phyloP scores from a whole-genome alignment of 2,113 vertebrate species.

The Rhea americana region DNA sequence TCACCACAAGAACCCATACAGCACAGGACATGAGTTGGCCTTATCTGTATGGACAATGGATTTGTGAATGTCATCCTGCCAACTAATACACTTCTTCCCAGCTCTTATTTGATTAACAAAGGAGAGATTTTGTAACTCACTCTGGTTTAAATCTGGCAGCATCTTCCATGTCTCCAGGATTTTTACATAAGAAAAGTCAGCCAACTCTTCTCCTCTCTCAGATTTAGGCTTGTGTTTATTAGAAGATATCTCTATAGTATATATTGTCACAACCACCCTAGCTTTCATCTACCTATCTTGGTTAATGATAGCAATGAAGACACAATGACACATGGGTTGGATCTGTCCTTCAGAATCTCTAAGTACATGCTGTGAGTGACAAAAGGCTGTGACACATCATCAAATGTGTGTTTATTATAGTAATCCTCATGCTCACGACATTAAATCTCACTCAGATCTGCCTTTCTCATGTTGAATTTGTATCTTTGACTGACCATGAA shows the following conservation, averaged over 20 bases:
- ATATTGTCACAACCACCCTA: not conserved
- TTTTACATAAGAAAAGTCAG: not conserved
- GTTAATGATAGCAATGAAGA: not conserved
- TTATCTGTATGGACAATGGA: not conserved
- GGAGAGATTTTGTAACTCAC: not conserved
- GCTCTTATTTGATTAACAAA: fast-evolving
- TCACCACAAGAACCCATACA: not conserved
- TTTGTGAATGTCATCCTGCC: not conserved
- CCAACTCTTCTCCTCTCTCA: not conserved
- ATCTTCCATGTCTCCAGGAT: not conserved
- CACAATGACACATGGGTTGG: not conserved
- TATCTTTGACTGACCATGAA: not conserved
- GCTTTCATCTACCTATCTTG: not conserved
- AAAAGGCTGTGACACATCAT: not conserved
- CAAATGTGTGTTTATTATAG: not conserved
- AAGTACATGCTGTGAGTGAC: not conserved
- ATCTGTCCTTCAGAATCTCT: not conserved
- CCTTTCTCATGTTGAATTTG: not conserved
- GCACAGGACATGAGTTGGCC: not conserved
- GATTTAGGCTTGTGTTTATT: not conserved
- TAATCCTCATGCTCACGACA: not conserved
- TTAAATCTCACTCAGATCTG: not conserved
- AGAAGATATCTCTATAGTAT: not conserved
- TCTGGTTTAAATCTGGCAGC: not conserved
- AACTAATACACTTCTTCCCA: not conserved